These are phyloP conservation scores for Drosophila pseudoananassae DNA, from an alignment of 1,140 invertebrate genomes.

Conservation along the genomic window DNA sequence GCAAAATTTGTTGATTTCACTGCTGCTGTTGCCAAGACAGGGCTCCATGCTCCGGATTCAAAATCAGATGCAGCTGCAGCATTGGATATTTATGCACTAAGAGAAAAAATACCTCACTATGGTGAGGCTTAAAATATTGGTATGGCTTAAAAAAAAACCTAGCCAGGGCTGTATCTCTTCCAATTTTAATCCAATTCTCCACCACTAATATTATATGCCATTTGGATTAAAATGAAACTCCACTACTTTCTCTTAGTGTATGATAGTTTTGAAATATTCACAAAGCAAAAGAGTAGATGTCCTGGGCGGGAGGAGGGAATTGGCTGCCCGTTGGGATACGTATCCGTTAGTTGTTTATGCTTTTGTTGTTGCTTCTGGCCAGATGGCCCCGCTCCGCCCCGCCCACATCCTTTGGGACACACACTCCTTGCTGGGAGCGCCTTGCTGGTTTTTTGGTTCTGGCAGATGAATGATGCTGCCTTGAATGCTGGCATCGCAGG, in stretches of 20 bases:
- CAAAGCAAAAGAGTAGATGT: slow-evolving; percentile 42
- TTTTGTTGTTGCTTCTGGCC: slow-evolving; percentile 16
- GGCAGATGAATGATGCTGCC: slow-evolving; percentile 45
- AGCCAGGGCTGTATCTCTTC: no score
- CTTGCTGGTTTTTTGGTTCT: slow-evolving; percentile 3
- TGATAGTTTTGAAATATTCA: slow-evolving; percentile 42
- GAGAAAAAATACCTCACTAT: background rate
- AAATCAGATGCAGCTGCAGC: background rate
- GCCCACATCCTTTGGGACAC: slow-evolving; percentile 3
- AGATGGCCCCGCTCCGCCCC: slow-evolving; percentile 1
- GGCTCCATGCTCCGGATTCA: slow-evolving; percentile 1
- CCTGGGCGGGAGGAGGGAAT: slow-evolving; percentile 29
- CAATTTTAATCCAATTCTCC: no score
- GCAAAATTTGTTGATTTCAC: slow-evolving; percentile 49
- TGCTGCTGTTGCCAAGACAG: slow-evolving; percentile 18
- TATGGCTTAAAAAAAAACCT: background rate
- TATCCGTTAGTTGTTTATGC: slow-evolving; percentile 19
- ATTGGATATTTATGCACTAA: background rate
- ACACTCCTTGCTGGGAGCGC: slow-evolving; percentile 21
- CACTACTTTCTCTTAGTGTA: background rate
- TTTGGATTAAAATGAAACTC: no score
- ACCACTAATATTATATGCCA: no score
- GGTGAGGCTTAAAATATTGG: no score
- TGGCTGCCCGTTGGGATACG: slow-evolving; percentile 40
- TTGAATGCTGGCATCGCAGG: slow-evolving; percentile 3